These are phyloP conservation scores for Cliona cf. orientalis DNA, from an alignment of 37 sponge, comb jelly and placozoan genomes.

Conservation along the genomic window DNA sequence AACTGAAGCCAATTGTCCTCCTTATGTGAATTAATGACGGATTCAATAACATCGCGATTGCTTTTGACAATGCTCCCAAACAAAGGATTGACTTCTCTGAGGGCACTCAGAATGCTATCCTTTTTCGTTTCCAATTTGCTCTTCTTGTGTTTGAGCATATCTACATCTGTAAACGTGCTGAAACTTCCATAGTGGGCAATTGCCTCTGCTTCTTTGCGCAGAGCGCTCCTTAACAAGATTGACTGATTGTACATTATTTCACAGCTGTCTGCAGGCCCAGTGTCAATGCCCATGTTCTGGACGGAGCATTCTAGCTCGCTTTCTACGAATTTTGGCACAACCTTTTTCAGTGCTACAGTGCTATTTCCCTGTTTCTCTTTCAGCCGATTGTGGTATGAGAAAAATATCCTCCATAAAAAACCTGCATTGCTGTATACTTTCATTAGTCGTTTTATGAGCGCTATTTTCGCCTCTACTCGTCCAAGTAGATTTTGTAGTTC, in stretches of 20 bases:
- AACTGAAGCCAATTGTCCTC: slow-evolving; percentile 61
- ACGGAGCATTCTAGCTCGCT: too few relatives aligned
- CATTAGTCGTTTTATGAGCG: not conserved
- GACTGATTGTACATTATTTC: too few relatives aligned
- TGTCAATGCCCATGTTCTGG: too few relatives aligned
- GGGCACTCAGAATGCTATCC: not conserved
- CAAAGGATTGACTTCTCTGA: not conserved
- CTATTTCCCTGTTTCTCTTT: too few relatives aligned
- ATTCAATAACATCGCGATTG: not conserved
- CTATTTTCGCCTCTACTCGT: not conserved
- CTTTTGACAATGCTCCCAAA: slow-evolving; percentile 16
- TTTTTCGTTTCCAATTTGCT: not conserved
- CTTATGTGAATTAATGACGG: not conserved
- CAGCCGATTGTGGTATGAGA: too few relatives aligned
- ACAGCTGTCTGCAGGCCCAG: too few relatives aligned
- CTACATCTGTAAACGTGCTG: not conserved
- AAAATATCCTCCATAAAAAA: too few relatives aligned
- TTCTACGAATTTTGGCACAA: too few relatives aligned
- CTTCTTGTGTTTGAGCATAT: not conserved
- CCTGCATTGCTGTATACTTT: too few relatives aligned
- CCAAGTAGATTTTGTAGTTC: slow-evolving; percentile 29
- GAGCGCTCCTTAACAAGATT: too few relatives aligned
- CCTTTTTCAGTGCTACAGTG: too few relatives aligned
- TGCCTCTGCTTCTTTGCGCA: too few relatives aligned
- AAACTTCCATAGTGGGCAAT: slow-evolving; percentile 8